A percentile compares a stretch with the other conserved stretches of the same genome.
These are phyloP conservation scores for Siniperca chuatsi DNA, from an alignment of 2,113 vertebrate species.

Conservation along the genomic window DNA sequence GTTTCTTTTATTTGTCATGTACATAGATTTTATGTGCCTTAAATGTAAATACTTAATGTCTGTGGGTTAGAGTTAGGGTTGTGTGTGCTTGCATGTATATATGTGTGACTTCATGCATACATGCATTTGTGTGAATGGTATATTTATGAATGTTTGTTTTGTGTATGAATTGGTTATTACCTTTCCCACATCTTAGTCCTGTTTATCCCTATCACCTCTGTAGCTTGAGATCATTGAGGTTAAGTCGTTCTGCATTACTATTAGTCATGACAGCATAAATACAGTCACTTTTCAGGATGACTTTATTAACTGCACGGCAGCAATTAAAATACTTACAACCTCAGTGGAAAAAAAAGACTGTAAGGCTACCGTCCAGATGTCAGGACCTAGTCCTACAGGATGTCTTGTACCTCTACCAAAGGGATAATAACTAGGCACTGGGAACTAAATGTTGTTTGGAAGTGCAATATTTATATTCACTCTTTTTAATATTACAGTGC, in stretches of 20 bases:
- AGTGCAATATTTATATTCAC: slow-evolving; percentile 88
- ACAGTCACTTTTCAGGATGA: slow-evolving; percentile 16
- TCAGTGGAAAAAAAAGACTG: slow-evolving; percentile 18
- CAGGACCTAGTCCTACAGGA: slow-evolving; percentile 3
- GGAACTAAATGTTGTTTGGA: slow-evolving; percentile 79
- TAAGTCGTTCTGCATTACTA: slow-evolving; percentile 24
- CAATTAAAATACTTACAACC: slow-evolving; percentile 5
- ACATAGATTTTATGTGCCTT: slow-evolving; percentile 71
- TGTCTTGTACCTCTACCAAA: slow-evolving; percentile 63
- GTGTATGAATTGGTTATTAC: slow-evolving; percentile 55
- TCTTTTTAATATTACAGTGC: slow-evolving; percentile 60
- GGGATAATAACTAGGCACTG: slow-evolving; percentile 72
- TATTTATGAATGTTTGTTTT: slow-evolving; percentile 80
- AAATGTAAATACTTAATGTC: slow-evolving; percentile 77
- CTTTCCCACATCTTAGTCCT: slow-evolving; percentile 61
- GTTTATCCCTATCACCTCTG: slow-evolving; percentile 48
- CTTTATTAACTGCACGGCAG: background rate
- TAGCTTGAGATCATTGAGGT: slow-evolving; percentile 47
- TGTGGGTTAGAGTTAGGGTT: slow-evolving; percentile 36
- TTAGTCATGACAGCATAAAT: slow-evolving; percentile 28
- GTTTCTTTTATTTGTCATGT: slow-evolving; percentile 61
- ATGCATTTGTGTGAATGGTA: slow-evolving; percentile 68
- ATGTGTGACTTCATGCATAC: slow-evolving; percentile 36
- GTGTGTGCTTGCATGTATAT: slow-evolving; percentile 39
- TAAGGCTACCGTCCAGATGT: slow-evolving; percentile 25